Base-by-base conservation (phyloP, 2,797 vertebrate genomes). In the Malurus splendens region DNA sequence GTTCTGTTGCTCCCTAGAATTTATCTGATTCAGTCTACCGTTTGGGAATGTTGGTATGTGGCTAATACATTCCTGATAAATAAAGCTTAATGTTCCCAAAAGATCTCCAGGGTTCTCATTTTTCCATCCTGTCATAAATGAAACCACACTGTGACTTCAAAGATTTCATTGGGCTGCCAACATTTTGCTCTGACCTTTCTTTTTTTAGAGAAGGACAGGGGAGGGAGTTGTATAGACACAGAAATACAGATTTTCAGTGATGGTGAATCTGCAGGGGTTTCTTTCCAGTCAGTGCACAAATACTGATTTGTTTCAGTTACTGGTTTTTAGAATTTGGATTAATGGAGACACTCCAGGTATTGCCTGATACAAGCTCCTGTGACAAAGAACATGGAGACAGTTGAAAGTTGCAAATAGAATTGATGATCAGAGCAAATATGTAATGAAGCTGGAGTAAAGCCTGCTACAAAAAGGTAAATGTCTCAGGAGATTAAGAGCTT, bases 41-140 rank as follows among this genome's bases (percentile, higher is more conserved):
- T 91, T 94, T 91, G 81, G 74, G 74, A 94, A 82, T 86, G 83
- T 84, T 90, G 81, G 50, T 91, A 76, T 86, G 78, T 61, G 65
- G 81, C 54, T 10, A 82, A 82, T 86, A 64, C 81, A 71, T 91
- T 90, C 81, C 81, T 84, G 77, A 88, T 94, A 89, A 86, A 84
- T 86, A 93, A 93, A 87, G 64, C 80, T 68, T 89, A 60, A 84
- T 90, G 86, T 88, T 94, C 87, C 71, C 18, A 0, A 76, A 86
- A 77, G 67, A 84, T 88, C 70, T 87, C 86, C 48, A 74, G 81
- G 71, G 67, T 86, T 94, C 71, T 93, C 19, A 64, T 92, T 88
- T 93, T 94, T 89, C 86, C 60, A 48, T 84, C 90, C 23, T 84
- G 60, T 87, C 74, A 54, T 88, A 94, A 89, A 77, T 84, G 83